A percentile compares a stretch with the other conserved stretches of the same genome.
These are phyloP conservation scores for Bugula neritina DNA, from an alignment of 2,888 invertebrate species.

Conservation along the genomic window DNA sequence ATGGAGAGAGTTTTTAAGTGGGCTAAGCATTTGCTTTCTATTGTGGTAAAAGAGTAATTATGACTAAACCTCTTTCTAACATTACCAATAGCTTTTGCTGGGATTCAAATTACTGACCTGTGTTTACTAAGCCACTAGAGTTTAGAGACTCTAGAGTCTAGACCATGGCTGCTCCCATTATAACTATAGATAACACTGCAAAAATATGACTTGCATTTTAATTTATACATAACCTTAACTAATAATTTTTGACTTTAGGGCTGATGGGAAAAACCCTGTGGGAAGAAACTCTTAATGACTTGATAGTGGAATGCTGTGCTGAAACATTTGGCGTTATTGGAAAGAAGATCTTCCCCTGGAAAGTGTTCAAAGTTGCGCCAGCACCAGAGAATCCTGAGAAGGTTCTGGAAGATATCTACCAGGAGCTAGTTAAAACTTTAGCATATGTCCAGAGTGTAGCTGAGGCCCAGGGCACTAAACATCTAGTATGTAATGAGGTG, in stretches of 20 bases:
- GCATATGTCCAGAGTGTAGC: neutral
- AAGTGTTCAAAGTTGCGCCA: neutral
- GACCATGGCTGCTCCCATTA: too few species aligned
- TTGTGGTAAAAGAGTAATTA: too few species aligned
- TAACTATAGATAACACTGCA: too few species aligned
- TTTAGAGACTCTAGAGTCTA: too few species aligned
- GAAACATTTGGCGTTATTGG: neutral
- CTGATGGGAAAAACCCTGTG: neutral
- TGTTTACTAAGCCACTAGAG: too few species aligned
- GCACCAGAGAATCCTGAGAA: slow-evolving; percentile 17
- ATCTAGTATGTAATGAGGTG: neutral
- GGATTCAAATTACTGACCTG: too few species aligned
- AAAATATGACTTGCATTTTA: too few species aligned
- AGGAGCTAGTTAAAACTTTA: neutral
- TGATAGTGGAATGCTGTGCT: neutral
- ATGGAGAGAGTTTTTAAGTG: too few species aligned
- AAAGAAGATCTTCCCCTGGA: neutral
- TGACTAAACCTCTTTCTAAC: too few species aligned
- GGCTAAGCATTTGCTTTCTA: too few species aligned
- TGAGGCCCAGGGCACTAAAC: neutral
- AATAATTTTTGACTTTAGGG: neutral
- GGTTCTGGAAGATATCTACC: neutral
- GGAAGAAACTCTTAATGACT: slow-evolving; percentile 15
- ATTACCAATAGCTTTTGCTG: too few species aligned
- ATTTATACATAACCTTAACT: neutral